Evolutionary conservation across 2,113 vertebrate genomes (phyloP).

Genomic region (Oncorhynchus gorbuscha): DNA sequence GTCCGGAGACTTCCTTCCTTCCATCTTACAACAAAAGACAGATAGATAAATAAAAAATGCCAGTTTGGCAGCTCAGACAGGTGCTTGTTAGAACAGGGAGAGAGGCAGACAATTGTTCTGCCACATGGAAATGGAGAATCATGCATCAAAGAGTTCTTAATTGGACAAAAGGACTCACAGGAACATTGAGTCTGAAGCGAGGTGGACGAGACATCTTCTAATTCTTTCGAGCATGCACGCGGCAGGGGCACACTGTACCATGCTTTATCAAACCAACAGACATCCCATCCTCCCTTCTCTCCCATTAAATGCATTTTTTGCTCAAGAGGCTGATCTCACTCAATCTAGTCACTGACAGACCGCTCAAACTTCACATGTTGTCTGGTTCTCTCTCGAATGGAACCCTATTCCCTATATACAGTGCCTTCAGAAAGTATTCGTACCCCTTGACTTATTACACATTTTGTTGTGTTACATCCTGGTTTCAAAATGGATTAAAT

Average conservation of each 20-base stretch:
- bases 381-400: neutral
- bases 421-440: no score
- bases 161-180: slow-evolving; percentile 40
- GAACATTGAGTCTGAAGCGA: slow-evolving; percentile 24
- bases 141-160: slow-evolving; percentile 53
- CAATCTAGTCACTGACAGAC: slow-evolving; percentile 17
- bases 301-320: slow-evolving; percentile 30
- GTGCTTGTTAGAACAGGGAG: slow-evolving; percentile 38
- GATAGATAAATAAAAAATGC: slow-evolving; percentile 51
- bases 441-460: neutral
- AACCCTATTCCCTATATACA: no score
- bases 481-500: no score
- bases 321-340: slow-evolving; percentile 21
- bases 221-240: slow-evolving; percentile 32
- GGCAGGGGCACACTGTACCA: slow-evolving; percentile 1
- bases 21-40: slow-evolving; percentile 32
- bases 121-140: slow-evolving; percentile 37
- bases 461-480: no score
- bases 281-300: neutral
- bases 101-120: slow-evolving; percentile 7
- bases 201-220: slow-evolving; percentile 18
- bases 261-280: neutral
- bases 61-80: slow-evolving; percentile 35
- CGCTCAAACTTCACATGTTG: slow-evolving; percentile 7
- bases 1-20: slow-evolving; percentile 21